Evolutionary conservation across 2,888 invertebrate species (phyloP), one percentile per base, ranked within the genome.

Genomic region (Meteorus colon): DNA sequence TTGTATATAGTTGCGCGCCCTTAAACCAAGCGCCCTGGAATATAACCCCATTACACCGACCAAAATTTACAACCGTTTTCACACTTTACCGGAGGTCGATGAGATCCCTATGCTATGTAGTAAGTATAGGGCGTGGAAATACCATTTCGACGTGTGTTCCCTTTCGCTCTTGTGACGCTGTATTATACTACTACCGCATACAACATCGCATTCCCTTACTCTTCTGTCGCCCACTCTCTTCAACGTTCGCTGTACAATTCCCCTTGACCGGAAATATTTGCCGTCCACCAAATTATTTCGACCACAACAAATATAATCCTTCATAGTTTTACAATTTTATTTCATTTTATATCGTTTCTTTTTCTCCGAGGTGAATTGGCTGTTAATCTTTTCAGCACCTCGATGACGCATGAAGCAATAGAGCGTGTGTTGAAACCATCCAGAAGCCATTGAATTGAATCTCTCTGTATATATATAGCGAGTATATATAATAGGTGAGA

Each of bases 11-110:
- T 84, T 87, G 85, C 84, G 82, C 86, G 86, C 86, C 86, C 85
- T 87, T 86, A 85, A 85, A 86, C 84, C 19, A 55, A 55, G 8
- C 55, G 55, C 84, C 84, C 81, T 82, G 81, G 83, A 84, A 86
- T 55, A 55, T 55, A 55, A 55, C 82, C 82, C 87, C 88, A 87
- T 88, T 89, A 87, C 84, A 82, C 79, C 78, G 77, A 67, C 78
- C 83, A 71, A 84, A 88, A 88, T 88, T 88, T 88, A 88, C 86
- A 86, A 80, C 86, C 86, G 83, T 89, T 89, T 89, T 87, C 88
- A 86, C 88, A 86, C 88, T 84, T 88, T 87, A 84, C 86, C 83
- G 37, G 24, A 68, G 67, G 67, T 51, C 67, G 67, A 68, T 68
- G 67, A 68, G 67, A 48, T 68, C 16, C 51, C 14, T 27, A 19